phyloP scores from a whole-genome alignment of 2,797 vertebrate species.

The Falco peregrinus region DNA sequence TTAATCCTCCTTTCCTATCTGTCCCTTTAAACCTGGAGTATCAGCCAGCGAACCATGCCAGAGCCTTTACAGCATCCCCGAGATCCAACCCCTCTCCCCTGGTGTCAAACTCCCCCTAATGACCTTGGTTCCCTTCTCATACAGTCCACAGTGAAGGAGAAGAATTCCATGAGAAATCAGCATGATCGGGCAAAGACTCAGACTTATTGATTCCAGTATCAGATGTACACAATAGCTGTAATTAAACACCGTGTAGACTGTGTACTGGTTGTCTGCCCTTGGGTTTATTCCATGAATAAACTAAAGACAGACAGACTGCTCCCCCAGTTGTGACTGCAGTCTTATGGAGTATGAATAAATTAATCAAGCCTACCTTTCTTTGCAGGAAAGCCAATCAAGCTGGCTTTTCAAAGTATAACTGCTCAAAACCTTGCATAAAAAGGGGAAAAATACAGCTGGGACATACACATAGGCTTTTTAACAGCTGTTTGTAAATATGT shows the following conservation, averaged over 20 bases:
- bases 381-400: constrained; percentile 13
- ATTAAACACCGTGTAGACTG: neutral
- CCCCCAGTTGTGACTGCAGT: neutral
- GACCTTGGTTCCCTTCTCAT: neutral
- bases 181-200: neutral
- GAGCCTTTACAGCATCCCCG: accelerated
- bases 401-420: neutral
- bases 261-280: neutral
- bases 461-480: constrained; percentile 19
- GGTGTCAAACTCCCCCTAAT: neutral
- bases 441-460: neutral
- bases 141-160: neutral
- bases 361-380: constrained; percentile 6
- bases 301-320: neutral
- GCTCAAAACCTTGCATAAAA: neutral
- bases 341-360: neutral
- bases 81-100: neutral
- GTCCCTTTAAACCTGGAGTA: neutral
- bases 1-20: neutral
- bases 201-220: neutral
- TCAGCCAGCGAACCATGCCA: neutral
- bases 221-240: neutral
- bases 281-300: neutral
- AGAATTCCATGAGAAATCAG: neutral
- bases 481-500: constrained; percentile 68